phyloP scores from a whole-genome alignment of 2,797 vertebrate genomes.

The Poecilia picta region DNA sequence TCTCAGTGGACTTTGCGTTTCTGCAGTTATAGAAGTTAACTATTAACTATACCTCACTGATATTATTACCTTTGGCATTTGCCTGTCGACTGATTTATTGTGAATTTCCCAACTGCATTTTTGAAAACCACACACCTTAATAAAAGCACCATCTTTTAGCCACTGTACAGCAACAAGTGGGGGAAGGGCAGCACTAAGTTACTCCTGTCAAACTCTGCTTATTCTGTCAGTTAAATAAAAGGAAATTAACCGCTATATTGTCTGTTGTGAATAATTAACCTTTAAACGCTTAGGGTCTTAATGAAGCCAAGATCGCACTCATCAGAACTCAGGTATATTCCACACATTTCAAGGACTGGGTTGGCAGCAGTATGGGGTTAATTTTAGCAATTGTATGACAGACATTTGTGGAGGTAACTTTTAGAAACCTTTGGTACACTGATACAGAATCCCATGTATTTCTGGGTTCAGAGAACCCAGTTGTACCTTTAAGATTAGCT shows the following conservation, averaged over 20 bases:
- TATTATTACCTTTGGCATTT: neutral
- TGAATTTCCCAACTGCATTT: neutral
- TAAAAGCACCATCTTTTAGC: neutral
- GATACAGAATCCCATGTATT: neutral
- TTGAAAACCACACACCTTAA: neutral
- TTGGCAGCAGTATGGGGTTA: neutral
- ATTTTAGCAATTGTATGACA: neutral
- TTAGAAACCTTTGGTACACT: neutral
- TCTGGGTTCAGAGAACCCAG: slow-evolving; percentile 30
- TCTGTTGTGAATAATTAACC: neutral
- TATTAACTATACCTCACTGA: neutral
- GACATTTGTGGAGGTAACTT: neutral
- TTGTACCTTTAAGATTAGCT: slow-evolving; percentile 32
- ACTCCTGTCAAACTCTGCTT: neutral
- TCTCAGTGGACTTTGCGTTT: neutral
- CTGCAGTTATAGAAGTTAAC: neutral
- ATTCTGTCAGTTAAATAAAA: neutral
- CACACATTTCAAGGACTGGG: too few relatives aligned
- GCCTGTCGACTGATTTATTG: neutral
- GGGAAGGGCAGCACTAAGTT: neutral
- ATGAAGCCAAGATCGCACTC: neutral
- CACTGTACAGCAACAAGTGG: neutral
- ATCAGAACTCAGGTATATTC: neutral
- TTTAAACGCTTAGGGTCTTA: neutral
- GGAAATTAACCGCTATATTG: neutral